phyloP scores from a whole-genome alignment of 2,113 vertebrate species.

The Hydrolagus affinis region DNA sequence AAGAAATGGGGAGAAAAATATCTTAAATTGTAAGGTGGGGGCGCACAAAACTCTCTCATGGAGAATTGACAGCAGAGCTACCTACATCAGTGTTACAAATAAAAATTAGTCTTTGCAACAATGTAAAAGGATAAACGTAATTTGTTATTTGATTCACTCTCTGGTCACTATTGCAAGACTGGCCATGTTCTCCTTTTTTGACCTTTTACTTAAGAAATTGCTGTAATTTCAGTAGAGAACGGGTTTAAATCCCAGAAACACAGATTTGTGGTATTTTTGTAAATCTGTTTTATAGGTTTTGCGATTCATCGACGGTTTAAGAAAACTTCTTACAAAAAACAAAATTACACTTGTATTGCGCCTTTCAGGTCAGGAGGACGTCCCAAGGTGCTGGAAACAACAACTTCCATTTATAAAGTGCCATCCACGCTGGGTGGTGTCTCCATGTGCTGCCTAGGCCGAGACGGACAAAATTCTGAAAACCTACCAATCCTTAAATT shows the following conservation, averaged over 20 bases:
- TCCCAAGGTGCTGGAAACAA: no score
- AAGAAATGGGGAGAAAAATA: no score
- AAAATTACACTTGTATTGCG: no score
- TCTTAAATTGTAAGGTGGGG: no score
- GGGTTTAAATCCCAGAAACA: not conserved
- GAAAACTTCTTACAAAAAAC: no score
- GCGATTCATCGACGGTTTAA: not conserved
- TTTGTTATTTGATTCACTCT: no score
- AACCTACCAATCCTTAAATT: no score
- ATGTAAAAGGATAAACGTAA: slow-evolving; percentile 19
- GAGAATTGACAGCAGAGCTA: not conserved
- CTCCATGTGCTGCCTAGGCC: no score
- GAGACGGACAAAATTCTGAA: no score
- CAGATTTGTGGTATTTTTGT: not conserved
- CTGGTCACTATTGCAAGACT: not conserved
- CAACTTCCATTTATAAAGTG: no score
- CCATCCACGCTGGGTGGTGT: not conserved
- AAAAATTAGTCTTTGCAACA: slow-evolving; percentile 37
- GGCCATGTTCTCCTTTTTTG: not conserved
- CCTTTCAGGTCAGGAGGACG: no score
- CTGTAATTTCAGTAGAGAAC: not conserved
- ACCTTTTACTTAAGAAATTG: not conserved
- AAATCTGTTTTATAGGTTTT: not conserved
- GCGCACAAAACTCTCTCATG: no score
- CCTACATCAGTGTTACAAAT: not conserved